Percentiles rank a stretch among this genome's conserved stretches.
Evolutionary conservation across 2,888 invertebrate genomes (phyloP).

Genomic region (Amphipoea lucens): DNA sequence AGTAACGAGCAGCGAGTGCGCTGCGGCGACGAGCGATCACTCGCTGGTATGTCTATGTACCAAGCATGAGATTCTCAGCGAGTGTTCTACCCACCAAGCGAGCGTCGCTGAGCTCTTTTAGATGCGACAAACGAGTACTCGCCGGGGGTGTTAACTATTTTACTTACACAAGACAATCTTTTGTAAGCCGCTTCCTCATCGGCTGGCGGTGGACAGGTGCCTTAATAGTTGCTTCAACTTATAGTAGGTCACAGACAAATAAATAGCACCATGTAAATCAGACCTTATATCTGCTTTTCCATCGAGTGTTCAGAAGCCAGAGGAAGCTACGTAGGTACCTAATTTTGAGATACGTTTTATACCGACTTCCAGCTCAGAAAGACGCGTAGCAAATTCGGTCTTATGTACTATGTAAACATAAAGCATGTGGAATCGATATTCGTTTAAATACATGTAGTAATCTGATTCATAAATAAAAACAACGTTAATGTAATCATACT

Average conservation of each 20-base stretch:
- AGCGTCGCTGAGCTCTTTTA: too few species aligned
- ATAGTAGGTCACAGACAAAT: not conserved
- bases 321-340: not conserved
- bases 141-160: too few species aligned
- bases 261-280: not conserved
- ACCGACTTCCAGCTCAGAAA: not conserved
- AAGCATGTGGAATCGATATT: conserved; percentile 58
- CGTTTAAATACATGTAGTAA: conserved; percentile 51
- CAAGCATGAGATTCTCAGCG: too few species aligned
- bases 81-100: too few species aligned
- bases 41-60: too few species aligned
- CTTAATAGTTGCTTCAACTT: not conserved
- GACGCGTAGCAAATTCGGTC: conserved; percentile 9
- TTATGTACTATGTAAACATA: conserved; percentile 19
- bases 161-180: not conserved
- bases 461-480: conserved; percentile 61
- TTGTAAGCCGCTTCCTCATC: not conserved
- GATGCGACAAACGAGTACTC: too few species aligned
- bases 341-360: conserved; percentile 4
- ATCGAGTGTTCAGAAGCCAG: not conserved
- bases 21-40: too few species aligned
- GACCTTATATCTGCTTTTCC: not conserved
- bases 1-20: too few species aligned
- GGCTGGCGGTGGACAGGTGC: not conserved
- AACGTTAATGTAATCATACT: conserved; percentile 60